Percentiles rank a stretch among this genome's conserved stretches.
Evolutionary conservation across 2,888 invertebrate species (phyloP).

Genomic region (Drosophila mayaguana): DNA sequence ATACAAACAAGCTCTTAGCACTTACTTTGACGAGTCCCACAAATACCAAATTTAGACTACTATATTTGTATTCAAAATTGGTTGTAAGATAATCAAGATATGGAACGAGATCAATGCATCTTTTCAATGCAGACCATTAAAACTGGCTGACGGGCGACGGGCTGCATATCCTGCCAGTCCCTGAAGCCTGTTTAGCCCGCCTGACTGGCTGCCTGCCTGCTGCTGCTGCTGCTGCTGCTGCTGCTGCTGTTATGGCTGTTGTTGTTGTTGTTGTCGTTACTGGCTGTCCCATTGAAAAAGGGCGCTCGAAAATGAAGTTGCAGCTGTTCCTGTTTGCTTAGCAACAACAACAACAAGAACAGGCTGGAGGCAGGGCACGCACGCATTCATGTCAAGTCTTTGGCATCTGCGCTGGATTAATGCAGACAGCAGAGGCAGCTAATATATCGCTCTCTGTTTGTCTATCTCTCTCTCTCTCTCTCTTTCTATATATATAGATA

Average conservation of each 20-base stretch:
- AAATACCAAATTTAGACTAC: not conserved
- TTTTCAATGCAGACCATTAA: slow-evolving; percentile 39
- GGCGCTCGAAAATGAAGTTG: slow-evolving; percentile 67
- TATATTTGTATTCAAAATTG: slow-evolving; percentile 5
- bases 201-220: slow-evolving; percentile 41
- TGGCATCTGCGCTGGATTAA: slow-evolving; percentile 43
- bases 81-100: slow-evolving; percentile 34
- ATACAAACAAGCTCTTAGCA: not conserved
- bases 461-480: not conserved
- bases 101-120: slow-evolving; percentile 66
- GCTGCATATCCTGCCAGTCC: slow-evolving; percentile 74
- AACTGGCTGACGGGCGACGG: slow-evolving; percentile 40
- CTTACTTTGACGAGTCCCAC: not conserved
- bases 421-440: slow-evolving; percentile 5
- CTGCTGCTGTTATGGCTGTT: no score
- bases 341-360: slow-evolving; percentile 44
- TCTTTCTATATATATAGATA: not conserved
- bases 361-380: slow-evolving; percentile 23
- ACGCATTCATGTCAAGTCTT: slow-evolving; percentile 13
- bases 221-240: slow-evolving; percentile 30
- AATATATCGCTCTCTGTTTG: not conserved
- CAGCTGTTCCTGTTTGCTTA: slow-evolving; percentile 70
- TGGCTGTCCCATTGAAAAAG: slow-evolving; percentile 65
- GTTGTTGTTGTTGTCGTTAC: slow-evolving; percentile 22
- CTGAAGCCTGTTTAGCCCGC: slow-evolving; percentile 39